Evolutionary conservation across 2,113 vertebrate genomes (phyloP).

Genomic region (Notothenia rossii): DNA sequence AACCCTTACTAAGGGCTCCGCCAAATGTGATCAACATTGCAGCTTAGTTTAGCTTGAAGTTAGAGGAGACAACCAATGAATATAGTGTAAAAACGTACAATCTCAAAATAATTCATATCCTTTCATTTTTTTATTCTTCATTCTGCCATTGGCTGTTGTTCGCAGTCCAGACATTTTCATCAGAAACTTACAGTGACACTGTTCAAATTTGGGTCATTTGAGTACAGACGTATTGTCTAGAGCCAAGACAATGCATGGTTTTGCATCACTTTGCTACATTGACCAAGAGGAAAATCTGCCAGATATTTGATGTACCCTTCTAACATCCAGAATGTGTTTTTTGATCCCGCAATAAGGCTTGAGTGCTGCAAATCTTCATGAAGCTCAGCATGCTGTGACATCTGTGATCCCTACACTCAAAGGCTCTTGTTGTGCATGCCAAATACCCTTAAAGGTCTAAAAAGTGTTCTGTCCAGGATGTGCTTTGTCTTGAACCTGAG

Average conservation of each 20-base stretch:
- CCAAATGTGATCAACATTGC: neutral
- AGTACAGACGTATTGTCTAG: neutral
- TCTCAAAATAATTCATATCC: neutral
- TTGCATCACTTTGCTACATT: neutral
- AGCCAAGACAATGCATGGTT: neutral
- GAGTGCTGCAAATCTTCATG: slow-evolving; percentile 26
- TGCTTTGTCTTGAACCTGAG: slow-evolving; percentile 26
- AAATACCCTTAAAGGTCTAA: slow-evolving; percentile 19
- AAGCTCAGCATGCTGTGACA: slow-evolving; percentile 65
- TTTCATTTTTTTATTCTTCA: neutral
- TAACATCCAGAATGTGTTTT: slow-evolving; percentile 23
- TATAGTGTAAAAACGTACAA: neutral
- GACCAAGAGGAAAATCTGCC: slow-evolving; percentile 10
- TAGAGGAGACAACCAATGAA: neutral
- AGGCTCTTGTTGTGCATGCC: slow-evolving; percentile 58
- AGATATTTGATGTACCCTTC: neutral
- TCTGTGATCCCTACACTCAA: slow-evolving; percentile 12
- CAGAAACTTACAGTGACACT: too few species aligned
- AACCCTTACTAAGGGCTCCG: neutral
- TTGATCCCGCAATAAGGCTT: slow-evolving; percentile 17
- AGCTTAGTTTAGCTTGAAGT: neutral
- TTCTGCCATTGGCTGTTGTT: neutral
- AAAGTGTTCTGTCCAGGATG: slow-evolving; percentile 38
- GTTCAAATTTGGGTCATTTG: neutral
- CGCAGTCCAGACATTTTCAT: too few species aligned